Evolutionary conservation across 2,888 invertebrate genomes (phyloP).

Genomic region (Adineta ricciae): DNA sequence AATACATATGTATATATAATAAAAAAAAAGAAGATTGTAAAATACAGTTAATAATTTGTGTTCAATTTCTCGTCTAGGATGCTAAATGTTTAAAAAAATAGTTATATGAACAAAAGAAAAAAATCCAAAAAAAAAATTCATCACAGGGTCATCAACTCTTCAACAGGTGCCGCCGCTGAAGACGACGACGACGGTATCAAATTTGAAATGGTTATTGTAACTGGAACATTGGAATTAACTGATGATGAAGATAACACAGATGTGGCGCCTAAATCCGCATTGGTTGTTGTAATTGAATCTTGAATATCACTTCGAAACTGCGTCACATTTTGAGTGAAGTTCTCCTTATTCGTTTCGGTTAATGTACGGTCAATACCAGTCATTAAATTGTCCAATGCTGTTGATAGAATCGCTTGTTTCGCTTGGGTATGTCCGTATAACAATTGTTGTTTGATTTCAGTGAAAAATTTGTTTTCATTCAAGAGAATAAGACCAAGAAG

Average conservation of each 20-base stretch:
- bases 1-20: background rate
- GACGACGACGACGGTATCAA: background rate
- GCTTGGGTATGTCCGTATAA: slow-evolving; percentile 55
- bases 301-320: slow-evolving; percentile 90
- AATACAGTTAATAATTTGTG: background rate
- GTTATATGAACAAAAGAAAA: background rate
- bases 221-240: background rate
- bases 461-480: slow-evolving; percentile 17
- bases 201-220: background rate
- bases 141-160: slow-evolving; percentile 13
- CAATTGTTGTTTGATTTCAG: slow-evolving; percentile 4
- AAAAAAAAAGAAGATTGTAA: background rate
- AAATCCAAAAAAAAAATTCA: background rate
- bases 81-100: background rate
- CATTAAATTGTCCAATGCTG: slow-evolving; percentile 91
- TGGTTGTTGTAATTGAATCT: slow-evolving; percentile 56
- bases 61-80: background rate
- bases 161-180: background rate
- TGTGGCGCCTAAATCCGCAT: background rate
- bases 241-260: background rate
- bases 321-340: slow-evolving; percentile 92
- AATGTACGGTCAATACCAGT: slow-evolving; percentile 87
- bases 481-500: slow-evolving; percentile 11
- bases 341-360: slow-evolving; percentile 88
- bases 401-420: slow-evolving; percentile 66